Conservation (phyloP, 2,888 invertebrate species). For the Xestia ashworthii region DNA sequence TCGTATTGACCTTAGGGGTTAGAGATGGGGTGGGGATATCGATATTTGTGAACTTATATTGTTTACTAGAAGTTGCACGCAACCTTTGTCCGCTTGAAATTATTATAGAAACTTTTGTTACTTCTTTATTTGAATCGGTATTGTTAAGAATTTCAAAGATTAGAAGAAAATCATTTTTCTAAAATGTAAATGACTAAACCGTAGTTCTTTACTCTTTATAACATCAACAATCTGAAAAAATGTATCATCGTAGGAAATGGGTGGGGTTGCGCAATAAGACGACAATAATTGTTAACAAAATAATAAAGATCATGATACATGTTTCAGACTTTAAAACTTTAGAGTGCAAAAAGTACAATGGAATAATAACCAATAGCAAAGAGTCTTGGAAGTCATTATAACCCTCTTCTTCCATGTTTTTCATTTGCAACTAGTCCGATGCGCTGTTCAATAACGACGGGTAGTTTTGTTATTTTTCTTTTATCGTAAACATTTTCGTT, state of each 20-base stretch:
- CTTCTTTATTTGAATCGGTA: neutral
- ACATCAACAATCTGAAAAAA: too few species aligned
- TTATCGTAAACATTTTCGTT: neutral
- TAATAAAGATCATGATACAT: too few species aligned
- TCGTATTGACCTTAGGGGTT: slow-evolving; percentile 72
- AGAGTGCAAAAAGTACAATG: too few species aligned
- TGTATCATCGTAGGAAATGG: too few species aligned
- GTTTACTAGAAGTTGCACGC: neutral
- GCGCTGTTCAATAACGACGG: neutral
- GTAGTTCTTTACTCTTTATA: too few species aligned
- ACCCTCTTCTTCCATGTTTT: neutral
- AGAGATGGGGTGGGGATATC: slow-evolving; percentile 62
- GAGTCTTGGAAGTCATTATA: slow-evolving; percentile 6
- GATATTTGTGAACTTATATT: slow-evolving; percentile 20
- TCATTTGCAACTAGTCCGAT: neutral
- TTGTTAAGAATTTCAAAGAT: neutral
- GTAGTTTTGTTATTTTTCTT: neutral
- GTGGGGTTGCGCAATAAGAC: neutral
- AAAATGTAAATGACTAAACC: too few species aligned
- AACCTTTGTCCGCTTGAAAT: neutral
- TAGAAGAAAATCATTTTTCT: neutral
- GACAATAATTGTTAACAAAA: neutral
- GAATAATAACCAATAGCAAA: slow-evolving; percentile 1
- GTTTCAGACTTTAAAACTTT: too few species aligned
- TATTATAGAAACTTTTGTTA: neutral